Conservation (phyloP, 2,888 invertebrate species). For the Cordilura impudica region DNA sequence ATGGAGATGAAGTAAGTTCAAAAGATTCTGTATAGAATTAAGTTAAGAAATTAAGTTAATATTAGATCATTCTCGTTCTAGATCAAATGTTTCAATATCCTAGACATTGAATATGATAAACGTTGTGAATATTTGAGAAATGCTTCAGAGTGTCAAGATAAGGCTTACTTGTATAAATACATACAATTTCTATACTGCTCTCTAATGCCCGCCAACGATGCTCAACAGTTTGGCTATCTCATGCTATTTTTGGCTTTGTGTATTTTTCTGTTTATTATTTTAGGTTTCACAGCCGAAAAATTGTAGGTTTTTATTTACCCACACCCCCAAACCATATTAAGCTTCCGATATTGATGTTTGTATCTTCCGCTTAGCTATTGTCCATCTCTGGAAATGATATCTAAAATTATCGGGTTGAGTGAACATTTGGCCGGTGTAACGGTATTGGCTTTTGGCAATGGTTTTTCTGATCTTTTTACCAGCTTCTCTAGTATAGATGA, state of each 20-base stretch:
- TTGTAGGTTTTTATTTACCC: constrained; percentile 76
- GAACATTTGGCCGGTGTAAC: constrained; percentile 83
- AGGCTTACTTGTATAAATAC: constrained; percentile 74
- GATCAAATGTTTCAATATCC: constrained; percentile 63
- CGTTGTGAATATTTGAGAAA: constrained; percentile 76
- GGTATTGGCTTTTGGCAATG: constrained; percentile 84
- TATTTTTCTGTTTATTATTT: constrained; percentile 79
- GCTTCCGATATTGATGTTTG: background rate
- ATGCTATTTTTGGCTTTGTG: constrained; percentile 56
- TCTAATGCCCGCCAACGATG: constrained; percentile 65
- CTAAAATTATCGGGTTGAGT: constrained; percentile 78
- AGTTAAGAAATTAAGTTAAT: too few species aligned
- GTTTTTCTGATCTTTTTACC: constrained; percentile 84
- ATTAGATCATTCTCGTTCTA: constrained; percentile 16
- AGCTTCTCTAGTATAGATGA: constrained; percentile 79
- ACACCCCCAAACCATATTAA: too few species aligned
- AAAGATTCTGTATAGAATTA: too few species aligned
- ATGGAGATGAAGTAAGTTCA: too few species aligned
- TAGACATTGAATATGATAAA: constrained; percentile 61
- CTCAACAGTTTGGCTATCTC: constrained; percentile 57
- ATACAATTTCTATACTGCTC: constrained; percentile 75
- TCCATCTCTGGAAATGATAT: constrained; percentile 79
- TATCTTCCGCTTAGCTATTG: too few species aligned
- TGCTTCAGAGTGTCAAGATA: constrained; percentile 70
- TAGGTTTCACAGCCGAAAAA: constrained; percentile 80